Evolutionary conservation across 2,113 vertebrate genomes (phyloP).

Genomic region (Solenodon paradoxus): DNA sequence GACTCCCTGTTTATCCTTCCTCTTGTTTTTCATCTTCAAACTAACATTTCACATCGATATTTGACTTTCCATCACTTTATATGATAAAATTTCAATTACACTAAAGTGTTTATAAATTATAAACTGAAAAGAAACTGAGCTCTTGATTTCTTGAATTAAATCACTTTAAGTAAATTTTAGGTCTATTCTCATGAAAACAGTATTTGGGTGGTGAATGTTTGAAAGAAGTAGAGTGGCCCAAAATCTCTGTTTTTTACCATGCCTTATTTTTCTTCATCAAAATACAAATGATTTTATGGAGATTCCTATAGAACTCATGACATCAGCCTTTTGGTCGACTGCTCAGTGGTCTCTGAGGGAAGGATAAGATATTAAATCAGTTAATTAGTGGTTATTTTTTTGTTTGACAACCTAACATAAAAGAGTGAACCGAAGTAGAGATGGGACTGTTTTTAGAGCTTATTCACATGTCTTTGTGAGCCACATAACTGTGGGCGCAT

Average conservation of each 20-base stretch:
- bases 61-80: neutral
- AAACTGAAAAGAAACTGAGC: neutral
- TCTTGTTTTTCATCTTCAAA: neutral
- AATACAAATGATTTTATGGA: neutral
- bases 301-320: neutral
- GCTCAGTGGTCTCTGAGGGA: neutral
- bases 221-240: neutral
- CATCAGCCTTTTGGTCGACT: neutral
- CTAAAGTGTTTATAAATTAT: neutral
- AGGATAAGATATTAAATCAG: neutral
- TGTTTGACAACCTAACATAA: neutral
- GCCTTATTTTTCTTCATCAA: neutral
- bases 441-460: neutral
- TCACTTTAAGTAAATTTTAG: neutral
- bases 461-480: neutral
- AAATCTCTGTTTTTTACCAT: neutral
- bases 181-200: neutral
- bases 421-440: neutral
- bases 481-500: neutral
- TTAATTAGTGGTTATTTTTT: conserved; percentile 2
- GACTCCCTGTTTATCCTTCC: neutral
- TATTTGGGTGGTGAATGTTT: neutral
- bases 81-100: neutral
- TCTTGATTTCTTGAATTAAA: conserved; percentile 19
- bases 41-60: neutral